phyloP scores from a whole-genome alignment of 2,113 vertebrate genomes.

The Galbula dea region DNA sequence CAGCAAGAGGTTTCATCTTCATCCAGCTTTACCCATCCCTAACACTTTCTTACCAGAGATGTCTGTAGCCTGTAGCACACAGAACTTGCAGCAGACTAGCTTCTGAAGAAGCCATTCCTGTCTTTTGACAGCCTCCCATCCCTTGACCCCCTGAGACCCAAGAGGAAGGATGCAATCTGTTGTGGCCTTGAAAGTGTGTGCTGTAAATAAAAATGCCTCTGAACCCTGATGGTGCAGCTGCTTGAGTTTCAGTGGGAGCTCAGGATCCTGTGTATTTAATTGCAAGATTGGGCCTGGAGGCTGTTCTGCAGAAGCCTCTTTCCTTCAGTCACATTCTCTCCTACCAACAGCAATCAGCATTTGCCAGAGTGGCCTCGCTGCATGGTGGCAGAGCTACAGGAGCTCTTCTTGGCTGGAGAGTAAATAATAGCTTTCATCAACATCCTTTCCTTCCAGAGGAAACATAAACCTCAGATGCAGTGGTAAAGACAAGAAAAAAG shows the following conservation, averaged over 20 bases:
- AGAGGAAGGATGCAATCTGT: neutral
- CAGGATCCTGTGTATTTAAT: neutral
- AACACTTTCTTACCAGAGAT: rapidly evolving
- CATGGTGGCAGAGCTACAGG: neutral
- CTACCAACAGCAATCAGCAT: neutral
- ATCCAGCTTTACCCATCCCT: neutral
- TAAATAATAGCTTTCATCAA: slow-evolving; percentile 7
- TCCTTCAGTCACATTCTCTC: neutral
- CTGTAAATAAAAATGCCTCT: neutral
- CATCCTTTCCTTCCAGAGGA: slow-evolving; percentile 37
- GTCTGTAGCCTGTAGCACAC: neutral
- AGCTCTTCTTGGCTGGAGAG: neutral
- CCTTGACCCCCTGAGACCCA: neutral
- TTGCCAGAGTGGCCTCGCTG: neutral
- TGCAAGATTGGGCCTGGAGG: neutral
- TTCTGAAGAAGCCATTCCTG: neutral
- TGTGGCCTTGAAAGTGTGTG: rapidly evolving
- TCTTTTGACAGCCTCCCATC: neutral
- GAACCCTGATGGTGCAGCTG: neutral
- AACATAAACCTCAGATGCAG: neutral
- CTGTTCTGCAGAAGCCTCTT: neutral
- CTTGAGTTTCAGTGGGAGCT: neutral
- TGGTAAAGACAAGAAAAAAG: neutral
- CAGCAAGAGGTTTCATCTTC: neutral
- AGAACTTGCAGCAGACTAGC: neutral